Percentiles rank a stretch among this genome's conserved stretches.
Evolutionary conservation across 2,888 invertebrate genomes (phyloP).

Genomic region (Morinoia aosen): DNA sequence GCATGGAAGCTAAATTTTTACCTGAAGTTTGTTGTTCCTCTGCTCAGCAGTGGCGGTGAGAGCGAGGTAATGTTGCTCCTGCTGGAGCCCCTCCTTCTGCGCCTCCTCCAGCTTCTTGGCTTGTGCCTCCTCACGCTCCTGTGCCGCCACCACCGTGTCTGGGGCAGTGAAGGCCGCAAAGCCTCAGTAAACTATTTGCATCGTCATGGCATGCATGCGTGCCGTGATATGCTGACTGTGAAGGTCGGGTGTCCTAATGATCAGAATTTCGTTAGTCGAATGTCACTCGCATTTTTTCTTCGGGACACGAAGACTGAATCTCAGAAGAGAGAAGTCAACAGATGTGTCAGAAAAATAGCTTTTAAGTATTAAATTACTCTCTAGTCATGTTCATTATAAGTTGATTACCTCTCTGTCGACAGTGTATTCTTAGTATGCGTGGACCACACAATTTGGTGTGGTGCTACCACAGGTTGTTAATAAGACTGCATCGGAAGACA

Average conservation of each 20-base stretch:
- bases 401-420: no score
- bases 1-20: background rate
- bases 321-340: background rate
- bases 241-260: background rate
- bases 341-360: no score
- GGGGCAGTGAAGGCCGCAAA: background rate
- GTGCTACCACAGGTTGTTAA: no score
- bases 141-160: background rate
- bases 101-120: background rate
- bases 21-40: constrained; percentile 15
- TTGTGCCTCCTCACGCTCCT: background rate
- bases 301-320: background rate
- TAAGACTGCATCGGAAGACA: no score
- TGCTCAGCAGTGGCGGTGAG: constrained; percentile 5
- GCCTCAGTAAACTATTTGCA: background rate
- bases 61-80: constrained; percentile 29
- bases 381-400: no score
- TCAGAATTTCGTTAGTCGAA: background rate
- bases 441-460: no score
- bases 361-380: no score
- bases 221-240: background rate
- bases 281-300: background rate
- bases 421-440: no score
- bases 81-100: background rate
- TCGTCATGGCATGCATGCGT: background rate